These are phyloP conservation scores for Eristalis intricaria DNA, from an alignment of 2,888 invertebrate genomes.

Conservation along the genomic window DNA sequence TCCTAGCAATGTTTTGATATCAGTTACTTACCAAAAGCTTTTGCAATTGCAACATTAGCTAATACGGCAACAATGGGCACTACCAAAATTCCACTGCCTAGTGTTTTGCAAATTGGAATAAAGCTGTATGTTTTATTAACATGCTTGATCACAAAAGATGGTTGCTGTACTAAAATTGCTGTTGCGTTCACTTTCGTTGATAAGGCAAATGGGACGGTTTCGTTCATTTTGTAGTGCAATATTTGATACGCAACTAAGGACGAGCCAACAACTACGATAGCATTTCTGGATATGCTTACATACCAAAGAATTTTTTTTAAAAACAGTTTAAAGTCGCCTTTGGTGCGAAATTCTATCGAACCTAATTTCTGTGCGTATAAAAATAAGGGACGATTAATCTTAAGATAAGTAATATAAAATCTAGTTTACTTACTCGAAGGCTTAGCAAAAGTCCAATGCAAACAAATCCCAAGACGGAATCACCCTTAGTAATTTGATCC, in stretches of 20 bases:
- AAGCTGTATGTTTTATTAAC: constrained; percentile 84
- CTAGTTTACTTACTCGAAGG: constrained; percentile 84
- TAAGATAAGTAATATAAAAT: neutral
- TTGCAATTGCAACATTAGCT: constrained; percentile 97
- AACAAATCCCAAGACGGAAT: constrained; percentile 85
- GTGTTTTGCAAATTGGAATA: constrained; percentile 85
- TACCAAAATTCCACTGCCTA: constrained; percentile 90
- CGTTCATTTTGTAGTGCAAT: constrained; percentile 76
- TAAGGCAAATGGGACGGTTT: constrained; percentile 85
- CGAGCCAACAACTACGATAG: constrained; percentile 87
- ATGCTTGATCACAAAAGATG: constrained; percentile 85
- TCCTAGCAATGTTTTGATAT: too few species aligned
- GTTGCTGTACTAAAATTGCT: constrained; percentile 86
- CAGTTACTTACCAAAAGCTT: constrained; percentile 90
- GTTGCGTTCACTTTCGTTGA: constrained; percentile 86
- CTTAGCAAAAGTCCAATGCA: constrained; percentile 86
- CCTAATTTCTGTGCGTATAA: constrained; percentile 84
- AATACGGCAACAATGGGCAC: constrained; percentile 91
- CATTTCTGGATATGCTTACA: constrained; percentile 89
- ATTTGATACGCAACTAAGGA: constrained; percentile 84
- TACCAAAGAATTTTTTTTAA: constrained; percentile 86
- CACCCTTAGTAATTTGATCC: constrained; percentile 83
- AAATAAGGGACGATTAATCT: neutral
- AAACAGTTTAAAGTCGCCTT: constrained; percentile 78
- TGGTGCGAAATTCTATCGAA: constrained; percentile 81